Percentiles rank a stretch among this genome's conserved stretches.
Conservation (phyloP, 2,888 invertebrate genomes). For the Mesorhabditis belari region DNA sequence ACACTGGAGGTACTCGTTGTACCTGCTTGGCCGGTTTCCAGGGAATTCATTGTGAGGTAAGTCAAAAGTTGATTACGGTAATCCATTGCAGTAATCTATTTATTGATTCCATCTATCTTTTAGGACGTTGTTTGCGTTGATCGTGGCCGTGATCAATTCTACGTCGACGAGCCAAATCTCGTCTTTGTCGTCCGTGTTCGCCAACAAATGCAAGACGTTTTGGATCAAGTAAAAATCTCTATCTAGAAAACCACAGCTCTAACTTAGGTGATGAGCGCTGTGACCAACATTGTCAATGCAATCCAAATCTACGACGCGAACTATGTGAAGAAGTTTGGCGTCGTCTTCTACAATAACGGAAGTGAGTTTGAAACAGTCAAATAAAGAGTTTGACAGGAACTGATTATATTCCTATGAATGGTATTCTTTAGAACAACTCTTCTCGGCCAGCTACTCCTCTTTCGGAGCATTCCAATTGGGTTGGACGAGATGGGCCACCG, state of each 20-base stretch:
- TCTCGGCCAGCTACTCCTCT: not conserved
- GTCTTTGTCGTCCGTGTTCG: constrained; percentile 29
- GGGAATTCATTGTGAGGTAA: constrained; percentile 31
- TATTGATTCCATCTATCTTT: no score
- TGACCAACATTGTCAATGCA: constrained; percentile 6
- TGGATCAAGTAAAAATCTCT: constrained; percentile 14
- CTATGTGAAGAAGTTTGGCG: constrained; percentile 28
- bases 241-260: not conserved
- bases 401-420: no score
- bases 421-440: constrained; percentile 12
- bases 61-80: no score
- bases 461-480: not conserved
- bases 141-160: constrained; percentile 17
- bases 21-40: constrained; percentile 22
- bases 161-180: constrained; percentile 32
- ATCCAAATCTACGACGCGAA: constrained; percentile 19
- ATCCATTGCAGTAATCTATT: no score
- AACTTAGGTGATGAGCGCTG: constrained; percentile 9
- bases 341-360: constrained; percentile 34
- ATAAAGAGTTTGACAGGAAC: not conserved
- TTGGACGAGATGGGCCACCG: not conserved
- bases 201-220: constrained; percentile 17
- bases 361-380: not conserved
- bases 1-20: constrained; percentile 5
- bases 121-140: constrained; percentile 26